Evolutionary conservation across 2,113 vertebrate species (phyloP).

Genomic region (Neodontobutis hainanensis): DNA sequence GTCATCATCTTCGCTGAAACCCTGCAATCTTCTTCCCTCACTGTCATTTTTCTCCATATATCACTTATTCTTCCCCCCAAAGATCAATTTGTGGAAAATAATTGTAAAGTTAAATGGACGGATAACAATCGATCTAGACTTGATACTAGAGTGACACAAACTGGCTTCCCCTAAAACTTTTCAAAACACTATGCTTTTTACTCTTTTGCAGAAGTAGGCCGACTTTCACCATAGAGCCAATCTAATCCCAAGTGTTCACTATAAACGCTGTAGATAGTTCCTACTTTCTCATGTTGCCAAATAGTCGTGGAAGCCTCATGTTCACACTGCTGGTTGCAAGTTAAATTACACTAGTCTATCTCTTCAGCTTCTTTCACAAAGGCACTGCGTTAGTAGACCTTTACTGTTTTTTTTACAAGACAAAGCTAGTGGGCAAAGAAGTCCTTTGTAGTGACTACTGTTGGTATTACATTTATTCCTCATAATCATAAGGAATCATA

Average conservation of each 20-base stretch:
- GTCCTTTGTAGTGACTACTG: too few species aligned
- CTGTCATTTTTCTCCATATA: constrained; percentile 17
- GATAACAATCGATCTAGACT: constrained; percentile 41
- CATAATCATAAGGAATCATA: too few species aligned
- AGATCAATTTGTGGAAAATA: constrained; percentile 54
- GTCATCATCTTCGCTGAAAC: constrained; percentile 53
- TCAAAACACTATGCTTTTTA: constrained; percentile 23
- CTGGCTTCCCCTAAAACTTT: constrained; percentile 22
- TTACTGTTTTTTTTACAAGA: too few species aligned
- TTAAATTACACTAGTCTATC: too few species aligned
- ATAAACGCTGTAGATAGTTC: constrained; percentile 43
- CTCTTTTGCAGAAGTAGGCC: constrained; percentile 42
- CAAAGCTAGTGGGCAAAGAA: too few species aligned
- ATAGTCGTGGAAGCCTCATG: constrained; percentile 6
- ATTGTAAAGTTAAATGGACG: constrained; percentile 47
- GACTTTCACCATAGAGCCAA: constrained; percentile 43
- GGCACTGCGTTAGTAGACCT: too few species aligned
- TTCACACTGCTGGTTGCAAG: too few species aligned
- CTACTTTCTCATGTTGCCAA: constrained; percentile 32
- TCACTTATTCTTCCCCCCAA: constrained; percentile 2
- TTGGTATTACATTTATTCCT: too few species aligned
- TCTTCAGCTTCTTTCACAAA: too few species aligned
- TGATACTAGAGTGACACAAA: constrained; percentile 29
- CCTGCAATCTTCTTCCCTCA: constrained; percentile 32
- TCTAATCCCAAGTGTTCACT: constrained; percentile 45